Evolutionary conservation across 2,888 invertebrate genomes (phyloP), one percentile per base, ranked within the genome.

Genomic region (Erebia epiphron): DNA sequence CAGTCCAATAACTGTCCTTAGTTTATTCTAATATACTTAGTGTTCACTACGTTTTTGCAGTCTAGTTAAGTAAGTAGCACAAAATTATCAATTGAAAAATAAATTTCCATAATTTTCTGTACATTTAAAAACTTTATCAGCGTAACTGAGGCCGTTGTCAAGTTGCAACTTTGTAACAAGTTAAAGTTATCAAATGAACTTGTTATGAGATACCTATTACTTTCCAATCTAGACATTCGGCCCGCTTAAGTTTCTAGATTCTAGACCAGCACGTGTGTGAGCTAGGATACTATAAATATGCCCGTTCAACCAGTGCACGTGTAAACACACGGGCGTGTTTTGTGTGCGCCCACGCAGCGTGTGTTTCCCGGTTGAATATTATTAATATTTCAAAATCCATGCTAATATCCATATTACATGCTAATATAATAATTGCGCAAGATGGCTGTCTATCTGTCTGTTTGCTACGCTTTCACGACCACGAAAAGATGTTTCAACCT

Each of bases 191-290:
- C 43, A 43, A 43, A 43, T 61, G 60, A 18, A 43, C 60, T 43
- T 43, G 60, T 43, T 43, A 46, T 46, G 10, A 13, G 13, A 61
- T 14, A 60, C 41, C 14, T 14, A 21, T 57, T 57, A 21, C 49
- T 49, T 62, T 62, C 62, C 49, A 49, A 18, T 61, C 41, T 18
- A 61, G 61, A 43, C 5, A 13, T 41, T 61, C 8, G 13, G 56
- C 7, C 11, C 61, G 49, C 62, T 49, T 9, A n/a, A 43, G 62
- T 62, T 62, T 46, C 46, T 49, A 62, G 62, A 62, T 49, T 14
- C 18, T 46, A 62, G 62, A 21, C 9, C 21, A 49, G 21, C 62
- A 62, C 62, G 62, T 62, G 61, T 60, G 61, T 62, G 62, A 18
- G 62, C 49, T 16, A 5, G 57, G 57, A 41, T 16, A 16, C 60